Base-by-base conservation (phyloP, 1,140 invertebrate genomes). In the Lasioglossum baleicum region DNA sequence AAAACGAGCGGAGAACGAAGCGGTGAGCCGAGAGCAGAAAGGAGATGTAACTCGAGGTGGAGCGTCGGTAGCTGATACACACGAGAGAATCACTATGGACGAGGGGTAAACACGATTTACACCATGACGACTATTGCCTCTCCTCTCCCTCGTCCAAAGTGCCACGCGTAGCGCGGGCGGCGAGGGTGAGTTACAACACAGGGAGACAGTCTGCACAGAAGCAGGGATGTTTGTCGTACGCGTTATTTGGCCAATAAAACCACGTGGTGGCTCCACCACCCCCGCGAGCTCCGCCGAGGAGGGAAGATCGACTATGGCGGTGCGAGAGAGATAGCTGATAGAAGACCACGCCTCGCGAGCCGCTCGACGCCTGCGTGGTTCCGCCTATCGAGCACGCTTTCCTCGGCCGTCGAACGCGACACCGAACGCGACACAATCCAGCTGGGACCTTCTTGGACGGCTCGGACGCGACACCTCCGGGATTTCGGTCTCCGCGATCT, bases 171-270 rank as follows among this genome's bases (percentile, higher is more conserved):
- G 77, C 58, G 11, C n/a, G 51, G 35, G 31, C 42, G 26, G 26
- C 80, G 79, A 82, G 76, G 53, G 72, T 75, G 82, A 84, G 82
- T 81, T 84, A 85, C 83, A 81, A 85, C 78, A 85, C 82, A 84
- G 75, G 75, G 80, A 83, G 82, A 85, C 78, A 84, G 67, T 83
- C 82, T 22, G 76, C 48, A 61, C 67, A 73, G 65, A 79, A 86
- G 82, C 82, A 84, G 87, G 88, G 91, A 89, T 91, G 89, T 90
- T 91, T 90, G 90, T 91, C 90, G 89, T 91, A 90, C 85, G 88
- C 88, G 89, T 91, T 92, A 92, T 92, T 92, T 92, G 91, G 88
- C 91, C 91, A 92, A 91, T 92, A 92, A 91, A 91, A 91, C 88
- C 91, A 92, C 91, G 91, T 92, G 91, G 91, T 79, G 83, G 82